Evolutionary conservation across 2,113 vertebrate species (phyloP).

Genomic region (Vidua macroura): DNA sequence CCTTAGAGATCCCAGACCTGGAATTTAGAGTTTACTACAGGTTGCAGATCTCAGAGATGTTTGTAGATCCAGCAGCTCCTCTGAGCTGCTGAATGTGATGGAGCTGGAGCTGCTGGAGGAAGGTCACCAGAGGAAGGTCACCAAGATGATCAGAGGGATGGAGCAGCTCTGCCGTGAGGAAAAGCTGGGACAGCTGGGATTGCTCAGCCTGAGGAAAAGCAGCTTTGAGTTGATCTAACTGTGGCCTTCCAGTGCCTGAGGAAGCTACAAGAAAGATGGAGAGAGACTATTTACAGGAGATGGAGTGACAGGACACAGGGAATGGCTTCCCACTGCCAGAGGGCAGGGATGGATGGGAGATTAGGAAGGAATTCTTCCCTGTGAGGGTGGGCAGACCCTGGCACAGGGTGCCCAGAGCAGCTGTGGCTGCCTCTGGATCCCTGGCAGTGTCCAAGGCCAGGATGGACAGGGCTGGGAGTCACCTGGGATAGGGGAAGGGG

Average conservation of each 20-base stretch:
- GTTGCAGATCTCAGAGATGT: not conserved
- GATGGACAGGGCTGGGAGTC: fast-evolving
- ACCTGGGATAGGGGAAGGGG: fast-evolving
- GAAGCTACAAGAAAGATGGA: not conserved
- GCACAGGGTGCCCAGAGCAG: not conserved
- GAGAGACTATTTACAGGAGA: not conserved
- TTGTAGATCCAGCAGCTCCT: not conserved
- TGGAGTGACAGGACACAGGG: not conserved
- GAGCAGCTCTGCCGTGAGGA: not conserved
- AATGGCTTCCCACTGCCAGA: not conserved
- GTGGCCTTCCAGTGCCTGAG: not conserved
- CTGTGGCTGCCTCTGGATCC: not conserved
- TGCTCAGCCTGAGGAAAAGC: not conserved
- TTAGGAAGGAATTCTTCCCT: fast-evolving
- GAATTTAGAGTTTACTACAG: not conserved
- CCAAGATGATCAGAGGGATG: not conserved
- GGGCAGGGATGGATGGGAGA: fast-evolving
- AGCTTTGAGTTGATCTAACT: not conserved
- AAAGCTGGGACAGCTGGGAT: not conserved
- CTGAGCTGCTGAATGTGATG: not conserved
- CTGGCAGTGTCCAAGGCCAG: not conserved
- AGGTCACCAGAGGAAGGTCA: not conserved
- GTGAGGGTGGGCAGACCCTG: fast-evolving
- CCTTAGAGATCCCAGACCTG: not conserved
- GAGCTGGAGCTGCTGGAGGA: fast-evolving